These are phyloP conservation scores for Archips crataeganus DNA, from an alignment of 2,888 invertebrate genomes.

Conservation along the genomic window DNA sequence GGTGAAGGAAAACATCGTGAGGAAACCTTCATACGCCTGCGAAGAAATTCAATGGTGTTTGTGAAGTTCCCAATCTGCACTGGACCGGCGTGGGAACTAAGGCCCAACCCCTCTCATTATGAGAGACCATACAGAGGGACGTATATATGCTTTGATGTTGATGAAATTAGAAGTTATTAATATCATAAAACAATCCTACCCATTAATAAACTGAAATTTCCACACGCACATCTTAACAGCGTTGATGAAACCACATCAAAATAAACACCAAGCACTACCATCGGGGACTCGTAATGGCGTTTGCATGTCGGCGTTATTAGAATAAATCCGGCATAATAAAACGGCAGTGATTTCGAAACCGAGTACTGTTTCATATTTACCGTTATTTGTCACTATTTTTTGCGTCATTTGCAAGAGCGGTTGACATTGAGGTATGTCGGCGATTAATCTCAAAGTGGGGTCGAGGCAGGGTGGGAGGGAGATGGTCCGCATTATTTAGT, in stretches of 20 bases:
- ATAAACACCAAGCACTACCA: conserved; percentile 23
- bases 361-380: conserved; percentile 42
- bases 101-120: no score
- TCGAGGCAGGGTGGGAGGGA: conserved; percentile 48
- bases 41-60: no score
- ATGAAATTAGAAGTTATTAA: no score
- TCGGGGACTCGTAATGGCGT: conserved; percentile 23
- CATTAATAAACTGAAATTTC: neutral
- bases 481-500: conserved; percentile 73
- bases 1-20: no score
- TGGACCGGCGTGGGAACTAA: no score
- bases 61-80: no score
- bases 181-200: no score
- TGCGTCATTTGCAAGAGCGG: conserved; percentile 73
- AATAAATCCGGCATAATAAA: conserved; percentile 39
- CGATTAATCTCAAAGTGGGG: conserved; percentile 69
- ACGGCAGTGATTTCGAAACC: conserved; percentile 32
- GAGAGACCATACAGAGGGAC: no score
- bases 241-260: conserved; percentile 9
- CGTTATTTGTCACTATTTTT: conserved; percentile 71
- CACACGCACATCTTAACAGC: neutral
- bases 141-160: no score
- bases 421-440: conserved; percentile 78
- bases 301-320: conserved; percentile 31
- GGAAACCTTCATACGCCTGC: no score